Percentiles rank a stretch among this genome's conserved stretches.
phyloP scores from a whole-genome alignment of 2,113 vertebrate genomes.

The Otocyon megalotis region DNA sequence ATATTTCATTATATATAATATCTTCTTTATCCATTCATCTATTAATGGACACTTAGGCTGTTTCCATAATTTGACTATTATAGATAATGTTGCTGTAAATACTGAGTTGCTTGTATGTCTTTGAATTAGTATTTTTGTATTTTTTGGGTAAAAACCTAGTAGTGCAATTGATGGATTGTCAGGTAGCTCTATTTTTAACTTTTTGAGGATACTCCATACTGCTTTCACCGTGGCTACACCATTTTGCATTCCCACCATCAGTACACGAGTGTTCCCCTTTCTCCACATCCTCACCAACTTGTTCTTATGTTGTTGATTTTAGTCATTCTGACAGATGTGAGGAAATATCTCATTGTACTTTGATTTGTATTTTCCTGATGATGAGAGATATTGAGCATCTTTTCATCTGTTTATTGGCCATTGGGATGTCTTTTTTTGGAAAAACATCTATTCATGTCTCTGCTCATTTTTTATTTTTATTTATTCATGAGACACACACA shows the following conservation, averaged over 20 bases:
- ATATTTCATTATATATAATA: not conserved
- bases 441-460: not conserved
- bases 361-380: not conserved
- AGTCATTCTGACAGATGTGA: not conserved
- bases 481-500: too few relatives aligned
- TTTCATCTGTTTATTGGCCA: too few relatives aligned
- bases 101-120: not conserved
- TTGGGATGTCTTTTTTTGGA: not conserved
- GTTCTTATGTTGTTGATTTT: not conserved
- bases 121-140: not conserved
- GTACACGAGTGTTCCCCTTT: not conserved
- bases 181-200: not conserved
- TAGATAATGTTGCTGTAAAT: not conserved
- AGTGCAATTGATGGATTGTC: not conserved
- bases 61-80: not conserved
- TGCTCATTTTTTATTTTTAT: not conserved
- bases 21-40: not conserved
- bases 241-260: not conserved
- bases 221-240: not conserved
- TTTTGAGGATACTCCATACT: not conserved
- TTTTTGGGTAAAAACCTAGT: not conserved
- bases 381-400: too few relatives aligned
- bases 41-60: not conserved
- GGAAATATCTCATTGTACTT: not conserved
- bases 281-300: not conserved